phyloP scores from a whole-genome alignment of 1,140 invertebrate genomes.

The Branchinecta lynchi region DNA sequence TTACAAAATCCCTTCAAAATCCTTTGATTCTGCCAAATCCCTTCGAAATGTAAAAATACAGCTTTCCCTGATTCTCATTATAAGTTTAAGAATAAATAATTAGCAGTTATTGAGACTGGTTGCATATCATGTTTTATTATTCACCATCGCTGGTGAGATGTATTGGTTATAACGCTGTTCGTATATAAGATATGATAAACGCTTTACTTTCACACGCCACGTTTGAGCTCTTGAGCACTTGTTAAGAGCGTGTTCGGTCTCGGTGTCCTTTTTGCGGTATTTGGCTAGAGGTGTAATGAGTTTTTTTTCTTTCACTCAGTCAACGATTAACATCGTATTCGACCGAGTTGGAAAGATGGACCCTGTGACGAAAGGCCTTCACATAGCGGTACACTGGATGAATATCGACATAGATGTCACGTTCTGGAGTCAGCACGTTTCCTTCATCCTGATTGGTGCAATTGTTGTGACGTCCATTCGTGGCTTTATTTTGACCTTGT shows the following conservation, averaged over 20 bases:
- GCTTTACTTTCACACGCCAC: too few relatives aligned
- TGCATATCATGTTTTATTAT: too few relatives aligned
- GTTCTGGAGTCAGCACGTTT: conserved; percentile 98
- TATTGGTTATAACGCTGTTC: too few relatives aligned
- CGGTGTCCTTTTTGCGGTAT: background rate
- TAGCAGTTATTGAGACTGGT: too few relatives aligned
- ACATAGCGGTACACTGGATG: conserved; percentile 94
- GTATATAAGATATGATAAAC: too few relatives aligned
- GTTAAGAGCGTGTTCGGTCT: too few relatives aligned
- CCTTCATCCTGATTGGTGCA: conserved; percentile 90
- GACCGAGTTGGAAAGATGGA: conserved; percentile 97
- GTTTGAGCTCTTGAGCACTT: too few relatives aligned
- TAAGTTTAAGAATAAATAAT: conserved; percentile 8
- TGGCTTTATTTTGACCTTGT: conserved; percentile 84
- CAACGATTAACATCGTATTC: conserved; percentile 95
- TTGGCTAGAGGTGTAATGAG: background rate
- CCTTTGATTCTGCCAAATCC: too few relatives aligned
- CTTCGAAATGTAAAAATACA: too few relatives aligned
- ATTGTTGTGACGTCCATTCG: conserved; percentile 96
- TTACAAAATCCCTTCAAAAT: too few relatives aligned
- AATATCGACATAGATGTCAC: conserved; percentile 90
- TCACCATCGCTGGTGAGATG: too few relatives aligned
- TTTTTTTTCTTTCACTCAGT: conserved; percentile 42
- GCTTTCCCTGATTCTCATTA: too few relatives aligned
- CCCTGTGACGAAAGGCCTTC: conserved; percentile 88